These are phyloP conservation scores for Beroe forskalii DNA, from an alignment of 37 sponge, comb jelly and placozoan genomes.

Conservation along the genomic window DNA sequence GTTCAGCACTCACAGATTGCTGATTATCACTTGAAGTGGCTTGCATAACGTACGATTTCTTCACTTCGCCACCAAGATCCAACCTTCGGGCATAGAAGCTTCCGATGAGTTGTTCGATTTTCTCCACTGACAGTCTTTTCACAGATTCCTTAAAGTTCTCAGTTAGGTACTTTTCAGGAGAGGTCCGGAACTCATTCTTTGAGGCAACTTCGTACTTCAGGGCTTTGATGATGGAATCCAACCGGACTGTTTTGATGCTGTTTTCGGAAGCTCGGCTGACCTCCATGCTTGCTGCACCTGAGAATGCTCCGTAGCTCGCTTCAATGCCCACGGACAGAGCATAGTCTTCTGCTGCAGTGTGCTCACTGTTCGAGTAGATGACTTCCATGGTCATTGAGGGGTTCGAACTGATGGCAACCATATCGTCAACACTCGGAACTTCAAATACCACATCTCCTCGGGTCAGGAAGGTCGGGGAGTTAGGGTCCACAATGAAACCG, in stretches of 20 bases:
- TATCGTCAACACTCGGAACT: too few species aligned
- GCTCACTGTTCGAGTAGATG: too few species aligned
- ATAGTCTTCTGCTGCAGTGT: too few species aligned
- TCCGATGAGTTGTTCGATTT: background rate
- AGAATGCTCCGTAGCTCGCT: background rate
- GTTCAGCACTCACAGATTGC: background rate
- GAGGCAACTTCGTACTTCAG: background rate
- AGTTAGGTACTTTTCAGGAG: background rate
- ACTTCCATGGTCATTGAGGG: background rate
- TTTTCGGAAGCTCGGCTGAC: background rate
- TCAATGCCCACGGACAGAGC: background rate
- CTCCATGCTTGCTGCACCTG: background rate
- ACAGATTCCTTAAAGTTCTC: background rate
- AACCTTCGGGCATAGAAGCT: background rate
- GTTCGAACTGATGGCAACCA: background rate
- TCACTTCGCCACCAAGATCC: background rate
- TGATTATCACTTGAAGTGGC: background rate
- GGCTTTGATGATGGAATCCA: background rate
- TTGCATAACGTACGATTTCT: background rate
- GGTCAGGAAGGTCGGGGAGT: too few species aligned
- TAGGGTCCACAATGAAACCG: too few species aligned
- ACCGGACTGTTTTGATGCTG: background rate
- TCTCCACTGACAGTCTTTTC: background rate
- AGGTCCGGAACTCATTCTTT: background rate
- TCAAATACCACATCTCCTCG: too few species aligned